Evolutionary conservation across 2,888 invertebrate species (phyloP).

Genomic region (Heliconius aoede): DNA sequence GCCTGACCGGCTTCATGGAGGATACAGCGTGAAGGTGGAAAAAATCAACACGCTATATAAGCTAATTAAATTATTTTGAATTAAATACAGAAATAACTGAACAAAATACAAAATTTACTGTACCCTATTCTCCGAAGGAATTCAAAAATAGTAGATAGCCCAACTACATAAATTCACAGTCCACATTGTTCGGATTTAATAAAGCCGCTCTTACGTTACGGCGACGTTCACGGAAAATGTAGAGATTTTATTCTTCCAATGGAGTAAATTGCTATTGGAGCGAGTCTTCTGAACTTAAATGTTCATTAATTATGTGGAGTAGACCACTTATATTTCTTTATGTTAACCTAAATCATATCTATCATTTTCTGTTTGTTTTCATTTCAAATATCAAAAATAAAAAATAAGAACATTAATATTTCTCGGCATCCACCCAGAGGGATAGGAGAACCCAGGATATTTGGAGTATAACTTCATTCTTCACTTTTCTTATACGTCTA

Average conservation of each 20-base stretch:
- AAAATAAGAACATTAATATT: no score
- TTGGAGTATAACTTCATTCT: no score
- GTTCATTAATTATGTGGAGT: not conserved
- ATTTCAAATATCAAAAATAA: no score
- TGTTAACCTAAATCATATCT: not conserved
- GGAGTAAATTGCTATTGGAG: conserved; percentile 2
- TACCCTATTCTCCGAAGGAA: conserved; percentile 12
- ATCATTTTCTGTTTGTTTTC: no score
- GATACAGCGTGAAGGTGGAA: not conserved
- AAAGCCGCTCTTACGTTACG: conserved; percentile 24
- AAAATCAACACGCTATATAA: not conserved
- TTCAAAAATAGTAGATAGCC: conserved; percentile 22
- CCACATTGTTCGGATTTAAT: conserved; percentile 27
- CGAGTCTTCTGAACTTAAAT: not conserved
- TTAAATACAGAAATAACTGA: not conserved
- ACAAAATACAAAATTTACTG: not conserved
- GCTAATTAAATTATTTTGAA: not conserved
- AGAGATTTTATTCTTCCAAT: conserved; percentile 9
- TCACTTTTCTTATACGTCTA: no score
- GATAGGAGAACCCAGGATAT: no score
- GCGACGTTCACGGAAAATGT: conserved; percentile 21
- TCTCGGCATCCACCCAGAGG: no score
- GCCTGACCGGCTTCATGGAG: no score
- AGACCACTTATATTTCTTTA: not conserved
- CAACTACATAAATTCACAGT: conserved; percentile 18